These are phyloP conservation scores for Pycnomerus fuliginosus DNA, from an alignment of 2,888 invertebrate species.

Conservation along the genomic window DNA sequence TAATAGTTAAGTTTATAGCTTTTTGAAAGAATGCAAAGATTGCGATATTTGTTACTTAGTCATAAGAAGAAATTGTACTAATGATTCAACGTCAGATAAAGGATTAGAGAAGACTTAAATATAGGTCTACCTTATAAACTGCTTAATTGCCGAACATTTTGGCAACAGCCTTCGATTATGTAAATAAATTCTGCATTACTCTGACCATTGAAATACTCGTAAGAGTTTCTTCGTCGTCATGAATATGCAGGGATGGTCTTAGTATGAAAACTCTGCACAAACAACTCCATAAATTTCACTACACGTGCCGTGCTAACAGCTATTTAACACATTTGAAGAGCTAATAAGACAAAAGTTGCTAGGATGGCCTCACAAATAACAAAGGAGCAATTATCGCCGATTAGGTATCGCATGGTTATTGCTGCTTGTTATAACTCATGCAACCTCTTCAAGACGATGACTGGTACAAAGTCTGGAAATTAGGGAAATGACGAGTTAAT, in stretches of 20 bases:
- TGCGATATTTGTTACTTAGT: constrained; percentile 19
- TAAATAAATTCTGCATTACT: background rate
- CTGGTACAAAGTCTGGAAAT: constrained; percentile 7
- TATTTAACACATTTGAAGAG: constrained; percentile 28
- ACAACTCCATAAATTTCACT: constrained; percentile 30
- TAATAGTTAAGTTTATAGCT: constrained; percentile 19
- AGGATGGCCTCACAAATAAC: constrained; percentile 26
- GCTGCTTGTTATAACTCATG: constrained; percentile 8
- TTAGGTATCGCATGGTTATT: constrained; percentile 19
- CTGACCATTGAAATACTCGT: no score
- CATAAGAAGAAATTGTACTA: constrained; percentile 17
- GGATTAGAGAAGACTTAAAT: constrained; percentile 14
- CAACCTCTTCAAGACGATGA: background rate
- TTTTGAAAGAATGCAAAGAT: constrained; percentile 20
- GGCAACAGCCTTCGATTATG: background rate
- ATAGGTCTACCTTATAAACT: background rate
- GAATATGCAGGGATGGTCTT: constrained; percentile 22
- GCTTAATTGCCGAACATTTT: constrained; percentile 4
- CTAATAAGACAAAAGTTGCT: constrained; percentile 28
- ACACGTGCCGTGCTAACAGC: constrained; percentile 29
- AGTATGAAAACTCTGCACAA: constrained; percentile 24
- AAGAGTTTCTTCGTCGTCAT: no score
- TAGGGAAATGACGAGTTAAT: constrained; percentile 17
- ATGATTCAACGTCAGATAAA: constrained; percentile 5
- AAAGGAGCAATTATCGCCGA: constrained; percentile 26